phyloP scores from a whole-genome alignment of 2,888 invertebrate genomes.

The Sussaba pulchella region DNA sequence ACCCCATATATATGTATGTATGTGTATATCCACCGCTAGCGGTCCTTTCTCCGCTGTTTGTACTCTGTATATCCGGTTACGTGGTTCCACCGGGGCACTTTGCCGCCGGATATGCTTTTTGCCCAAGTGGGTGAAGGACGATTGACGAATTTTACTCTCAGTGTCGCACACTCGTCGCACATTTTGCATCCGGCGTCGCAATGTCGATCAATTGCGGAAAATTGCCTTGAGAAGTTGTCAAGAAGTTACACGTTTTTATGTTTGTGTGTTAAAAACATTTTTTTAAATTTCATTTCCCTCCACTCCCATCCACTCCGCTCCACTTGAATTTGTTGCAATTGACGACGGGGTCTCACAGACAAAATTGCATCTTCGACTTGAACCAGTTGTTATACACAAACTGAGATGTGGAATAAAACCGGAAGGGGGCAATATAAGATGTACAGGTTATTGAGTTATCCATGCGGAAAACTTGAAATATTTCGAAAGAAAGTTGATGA shows the following conservation, averaged over 20 bases:
- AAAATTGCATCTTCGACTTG: too few species aligned
- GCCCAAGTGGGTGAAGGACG: conserved; percentile 80
- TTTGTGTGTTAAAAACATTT: not conserved
- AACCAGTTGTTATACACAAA: too few species aligned
- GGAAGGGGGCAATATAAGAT: too few species aligned
- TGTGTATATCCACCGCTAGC: conserved; percentile 12
- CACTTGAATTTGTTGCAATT: not conserved
- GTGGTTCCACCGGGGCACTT: conserved; percentile 60
- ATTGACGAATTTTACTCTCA: conserved; percentile 61
- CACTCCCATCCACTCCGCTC: not conserved
- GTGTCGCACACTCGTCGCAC: conserved; percentile 13
- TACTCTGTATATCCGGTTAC: conserved; percentile 72
- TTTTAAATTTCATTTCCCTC: not conserved
- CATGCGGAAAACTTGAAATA: too few species aligned
- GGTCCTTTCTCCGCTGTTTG: conserved; percentile 70
- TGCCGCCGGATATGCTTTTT: conserved; percentile 73
- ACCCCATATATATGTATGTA: too few species aligned
- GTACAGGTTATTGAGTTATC: too few species aligned
- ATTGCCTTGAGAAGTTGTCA: conserved; percentile 34
- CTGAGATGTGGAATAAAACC: too few species aligned
- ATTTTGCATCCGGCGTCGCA: not conserved
- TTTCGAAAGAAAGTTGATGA: too few species aligned
- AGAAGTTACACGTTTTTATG: not conserved
- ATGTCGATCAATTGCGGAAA: conserved; percentile 16
- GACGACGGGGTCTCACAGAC: not conserved